A percentile compares a stretch with the other conserved stretches of the same genome.
Conservation (phyloP, 2,113 vertebrate species). For the Tetraodon nigroviridis region DNA sequence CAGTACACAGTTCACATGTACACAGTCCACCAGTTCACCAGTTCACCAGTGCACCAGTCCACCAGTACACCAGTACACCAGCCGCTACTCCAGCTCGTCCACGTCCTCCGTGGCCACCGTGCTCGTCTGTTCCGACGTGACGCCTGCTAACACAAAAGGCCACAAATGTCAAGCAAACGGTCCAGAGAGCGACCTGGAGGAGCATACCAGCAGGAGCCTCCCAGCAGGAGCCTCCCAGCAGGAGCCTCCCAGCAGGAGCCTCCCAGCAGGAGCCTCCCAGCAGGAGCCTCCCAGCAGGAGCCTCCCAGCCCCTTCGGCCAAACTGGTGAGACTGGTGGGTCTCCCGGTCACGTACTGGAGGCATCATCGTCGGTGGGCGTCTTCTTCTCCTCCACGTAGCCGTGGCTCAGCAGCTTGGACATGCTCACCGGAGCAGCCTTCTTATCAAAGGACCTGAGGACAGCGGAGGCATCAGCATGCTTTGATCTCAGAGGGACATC, state of each 20-base stretch:
- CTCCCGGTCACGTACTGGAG: conserved; percentile 64
- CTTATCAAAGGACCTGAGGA: conserved; percentile 68
- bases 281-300: no score
- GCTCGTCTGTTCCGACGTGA: conserved; percentile 75
- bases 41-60: no score
- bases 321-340: no score
- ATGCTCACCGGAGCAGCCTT: conserved; percentile 70
- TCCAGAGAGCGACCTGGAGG: no score
- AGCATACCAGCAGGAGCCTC: no score
- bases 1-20: no score
- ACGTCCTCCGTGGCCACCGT: conserved; percentile 65
- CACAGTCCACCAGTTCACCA: no score
- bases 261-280: no score
- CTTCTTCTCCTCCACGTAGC: conserved; percentile 69
- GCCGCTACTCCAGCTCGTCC: conserved; percentile 67
- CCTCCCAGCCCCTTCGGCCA: no score
- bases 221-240: no score
- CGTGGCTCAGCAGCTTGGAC: conserved; percentile 77
- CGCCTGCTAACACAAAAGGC: conserved; percentile 46
- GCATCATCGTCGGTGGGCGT: conserved; percentile 67
- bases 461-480: not conserved
- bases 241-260: no score
- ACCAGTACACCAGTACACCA: no score
- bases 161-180: not conserved
- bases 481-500: not conserved